phyloP scores from a whole-genome alignment of 2,113 vertebrate species.

The Labrus mixtus region DNA sequence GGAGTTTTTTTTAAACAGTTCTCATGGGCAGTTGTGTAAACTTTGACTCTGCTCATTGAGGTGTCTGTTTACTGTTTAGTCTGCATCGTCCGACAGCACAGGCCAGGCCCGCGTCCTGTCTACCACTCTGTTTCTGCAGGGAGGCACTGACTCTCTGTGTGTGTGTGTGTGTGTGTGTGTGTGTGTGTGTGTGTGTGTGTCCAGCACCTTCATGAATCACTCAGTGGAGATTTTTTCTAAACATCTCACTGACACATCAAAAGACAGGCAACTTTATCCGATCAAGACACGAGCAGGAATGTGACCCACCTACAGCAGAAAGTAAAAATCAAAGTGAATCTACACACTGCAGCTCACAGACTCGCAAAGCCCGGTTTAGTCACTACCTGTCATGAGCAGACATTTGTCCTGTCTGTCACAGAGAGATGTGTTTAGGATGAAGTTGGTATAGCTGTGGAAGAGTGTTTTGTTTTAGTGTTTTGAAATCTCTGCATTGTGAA shows the following conservation, averaged over 20 bases:
- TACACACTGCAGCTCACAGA: constrained; percentile 1
- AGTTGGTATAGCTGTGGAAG: too few relatives aligned
- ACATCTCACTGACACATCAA: constrained; percentile 47
- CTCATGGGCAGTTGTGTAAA: constrained; percentile 39
- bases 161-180: constrained; percentile 42
- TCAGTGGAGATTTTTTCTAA: constrained; percentile 39
- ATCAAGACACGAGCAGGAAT: constrained; percentile 19
- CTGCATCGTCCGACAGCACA: constrained; percentile 60
- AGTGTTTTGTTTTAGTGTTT: too few relatives aligned
- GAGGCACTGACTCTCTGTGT: constrained; percentile 17
- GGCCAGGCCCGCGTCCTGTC: constrained; percentile 48
- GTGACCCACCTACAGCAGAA: constrained; percentile 36
- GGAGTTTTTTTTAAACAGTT: neutral
- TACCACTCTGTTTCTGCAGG: constrained; percentile 33
- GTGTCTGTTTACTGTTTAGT: constrained; percentile 79
- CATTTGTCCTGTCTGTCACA: constrained; percentile 3
- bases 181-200: constrained; percentile 3
- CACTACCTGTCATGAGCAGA: neutral
- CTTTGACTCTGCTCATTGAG: constrained; percentile 50
- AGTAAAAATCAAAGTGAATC: neutral
- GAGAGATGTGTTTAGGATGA: too few relatives aligned
- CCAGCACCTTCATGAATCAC: constrained; percentile 54
- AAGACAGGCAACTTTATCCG: constrained; percentile 29
- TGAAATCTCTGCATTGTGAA: neutral
- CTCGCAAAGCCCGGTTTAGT: neutral